These are phyloP conservation scores for Mactra quadrangularis DNA, from an alignment of 1,140 invertebrate species.

Conservation along the genomic window DNA sequence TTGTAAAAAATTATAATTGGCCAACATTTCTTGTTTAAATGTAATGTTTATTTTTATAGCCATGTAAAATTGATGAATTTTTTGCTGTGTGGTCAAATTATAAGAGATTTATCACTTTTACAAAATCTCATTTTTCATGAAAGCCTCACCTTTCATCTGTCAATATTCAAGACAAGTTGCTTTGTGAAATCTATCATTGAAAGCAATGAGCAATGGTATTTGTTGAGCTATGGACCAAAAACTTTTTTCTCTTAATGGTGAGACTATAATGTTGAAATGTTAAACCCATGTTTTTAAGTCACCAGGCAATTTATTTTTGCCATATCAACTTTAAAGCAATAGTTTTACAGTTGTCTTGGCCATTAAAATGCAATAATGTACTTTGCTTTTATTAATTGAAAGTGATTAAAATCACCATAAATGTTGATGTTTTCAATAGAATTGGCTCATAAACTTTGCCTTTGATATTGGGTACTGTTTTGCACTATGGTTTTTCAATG, in stretches of 20 bases:
- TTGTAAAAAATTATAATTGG: too few species aligned
- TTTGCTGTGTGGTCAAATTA: slow-evolving; percentile 24
- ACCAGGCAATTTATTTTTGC: not conserved
- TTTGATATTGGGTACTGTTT: slow-evolving; percentile 5
- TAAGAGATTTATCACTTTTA: not conserved
- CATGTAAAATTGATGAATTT: slow-evolving; percentile 12
- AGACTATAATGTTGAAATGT: too few species aligned
- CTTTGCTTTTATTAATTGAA: slow-evolving; percentile 30
- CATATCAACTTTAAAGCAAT: slow-evolving; percentile 10
- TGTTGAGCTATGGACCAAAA: not conserved
- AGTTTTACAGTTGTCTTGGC: not conserved
- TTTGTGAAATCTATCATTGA: not conserved
- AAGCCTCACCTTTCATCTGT: slow-evolving; percentile 34
- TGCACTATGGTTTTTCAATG: too few species aligned
- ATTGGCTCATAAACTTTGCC: too few species aligned
- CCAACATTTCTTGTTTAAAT: too few species aligned
- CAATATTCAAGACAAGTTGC: not conserved
- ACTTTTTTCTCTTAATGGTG: too few species aligned
- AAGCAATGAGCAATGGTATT: not conserved
- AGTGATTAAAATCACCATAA: slow-evolving; percentile 39
- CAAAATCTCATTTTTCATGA: slow-evolving; percentile 29
- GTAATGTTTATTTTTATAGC: too few species aligned
- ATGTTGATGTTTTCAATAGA: slow-evolving; percentile 14
- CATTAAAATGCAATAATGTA: slow-evolving; percentile 18
- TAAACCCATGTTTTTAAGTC: too few species aligned